These are phyloP conservation scores for Echinometra lucunter DNA, from an alignment of 53 echinoderm and acorn worm species.

Conservation along the genomic window DNA sequence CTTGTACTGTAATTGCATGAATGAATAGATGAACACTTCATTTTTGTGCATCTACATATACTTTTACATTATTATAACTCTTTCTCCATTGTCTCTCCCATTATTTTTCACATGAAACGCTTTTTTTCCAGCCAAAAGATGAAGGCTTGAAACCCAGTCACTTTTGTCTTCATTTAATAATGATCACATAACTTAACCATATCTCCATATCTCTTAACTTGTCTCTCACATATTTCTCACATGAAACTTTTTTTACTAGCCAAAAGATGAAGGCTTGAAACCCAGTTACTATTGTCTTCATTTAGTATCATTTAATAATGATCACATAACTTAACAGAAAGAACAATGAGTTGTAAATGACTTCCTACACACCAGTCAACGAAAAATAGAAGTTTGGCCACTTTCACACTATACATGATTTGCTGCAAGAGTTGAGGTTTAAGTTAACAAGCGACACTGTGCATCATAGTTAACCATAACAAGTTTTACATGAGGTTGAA, in stretches of 20 bases:
- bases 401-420: background rate
- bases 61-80: background rate
- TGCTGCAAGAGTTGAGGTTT: background rate
- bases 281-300: background rate
- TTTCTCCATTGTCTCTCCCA: too few relatives aligned
- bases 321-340: constrained; percentile 5
- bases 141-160: background rate
- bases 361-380: background rate
- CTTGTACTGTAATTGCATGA: background rate
- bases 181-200: constrained; percentile 12
- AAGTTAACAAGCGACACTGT: background rate
- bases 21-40: background rate
- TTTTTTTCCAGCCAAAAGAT: background rate
- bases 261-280: background rate
- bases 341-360: background rate
- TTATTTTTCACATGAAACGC: too few relatives aligned
- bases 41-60: background rate
- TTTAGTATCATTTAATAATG: constrained; percentile 7
- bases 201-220: too few relatives aligned
- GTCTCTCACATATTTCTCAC: background rate
- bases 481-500: background rate
- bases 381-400: background rate
- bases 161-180: background rate
- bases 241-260: background rate
- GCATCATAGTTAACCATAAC: background rate